phyloP scores from a whole-genome alignment of 2,888 invertebrate species.

The Acanthopleura granulata region DNA sequence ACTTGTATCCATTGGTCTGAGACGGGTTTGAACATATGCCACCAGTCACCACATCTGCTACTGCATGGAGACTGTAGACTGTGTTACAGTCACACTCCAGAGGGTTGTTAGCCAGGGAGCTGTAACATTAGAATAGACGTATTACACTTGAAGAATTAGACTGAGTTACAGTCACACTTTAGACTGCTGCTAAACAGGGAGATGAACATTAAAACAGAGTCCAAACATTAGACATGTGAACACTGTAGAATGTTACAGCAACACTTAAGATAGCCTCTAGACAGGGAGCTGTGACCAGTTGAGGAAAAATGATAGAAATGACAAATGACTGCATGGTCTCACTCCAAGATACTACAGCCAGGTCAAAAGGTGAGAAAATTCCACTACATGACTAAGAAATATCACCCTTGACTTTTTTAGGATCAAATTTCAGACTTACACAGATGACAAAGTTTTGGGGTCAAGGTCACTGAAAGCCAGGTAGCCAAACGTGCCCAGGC shows the following conservation, averaged over 20 bases:
- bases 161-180: background rate
- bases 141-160: constrained; percentile 20
- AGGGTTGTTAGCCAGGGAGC: constrained; percentile 31
- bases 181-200: no score
- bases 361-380: no score
- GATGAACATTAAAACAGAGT: no score
- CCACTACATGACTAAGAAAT: no score
- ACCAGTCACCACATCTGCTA: constrained; percentile 27
- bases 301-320: no score
- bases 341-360: no score
- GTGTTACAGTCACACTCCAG: constrained; percentile 43
- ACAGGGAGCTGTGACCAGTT: no score
- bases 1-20: constrained; percentile 25
- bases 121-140: constrained; percentile 17
- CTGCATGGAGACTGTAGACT: constrained; percentile 30
- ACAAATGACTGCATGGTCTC: no score
- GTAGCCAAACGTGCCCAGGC: constrained; percentile 31
- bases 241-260: no score
- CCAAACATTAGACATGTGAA: no score
- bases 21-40: constrained; percentile 35
- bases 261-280: no score
- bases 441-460: constrained; percentile 21
- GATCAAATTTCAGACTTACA: constrained; percentile 27
- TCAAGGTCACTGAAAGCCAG: constrained; percentile 26
- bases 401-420: no score